Evolutionary conservation across 64 coral and sea anemone genomes (phyloP).

Genomic region (Astreopora myriophthalma): DNA sequence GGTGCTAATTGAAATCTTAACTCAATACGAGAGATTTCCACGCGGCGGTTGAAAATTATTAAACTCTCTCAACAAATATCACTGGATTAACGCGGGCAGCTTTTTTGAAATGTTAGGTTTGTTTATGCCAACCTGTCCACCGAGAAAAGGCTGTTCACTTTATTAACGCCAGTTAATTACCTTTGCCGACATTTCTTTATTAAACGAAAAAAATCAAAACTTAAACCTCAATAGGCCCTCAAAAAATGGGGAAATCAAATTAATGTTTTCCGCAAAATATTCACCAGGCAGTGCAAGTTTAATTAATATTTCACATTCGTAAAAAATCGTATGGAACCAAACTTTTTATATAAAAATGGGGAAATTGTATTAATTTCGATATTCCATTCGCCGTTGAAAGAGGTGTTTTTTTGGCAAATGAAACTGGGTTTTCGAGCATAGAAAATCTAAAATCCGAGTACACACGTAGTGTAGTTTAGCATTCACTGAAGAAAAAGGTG

Average conservation of each 20-base stretch:
- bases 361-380: too few species aligned
- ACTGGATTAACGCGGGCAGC: constrained; percentile 28
- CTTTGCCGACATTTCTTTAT: not conserved
- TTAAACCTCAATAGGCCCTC: not conserved
- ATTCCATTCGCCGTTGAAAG: too few species aligned
- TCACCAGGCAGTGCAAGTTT: not conserved
- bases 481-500: not conserved
- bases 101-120: not conserved
- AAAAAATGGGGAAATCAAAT: constrained; percentile 14
- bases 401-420: too few species aligned
- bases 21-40: constrained; percentile 11
- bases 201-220: constrained; percentile 21
- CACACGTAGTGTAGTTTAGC: too few species aligned
- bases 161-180: constrained; percentile 37
- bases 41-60: not conserved
- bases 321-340: not conserved
- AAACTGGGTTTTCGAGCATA: too few species aligned
- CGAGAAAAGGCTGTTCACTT: constrained; percentile 42
- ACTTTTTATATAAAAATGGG: not conserved
- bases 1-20: constrained; percentile 33
- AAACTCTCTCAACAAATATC: constrained; percentile 23
- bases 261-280: not conserved
- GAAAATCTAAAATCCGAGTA: too few species aligned
- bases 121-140: not conserved
- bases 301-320: not conserved